A percentile compares a stretch with the other conserved stretches of the same genome.
These are phyloP conservation scores for Telmatochromis sp. DNA, from an alignment of 2,113 vertebrate species.

Conservation along the genomic window DNA sequence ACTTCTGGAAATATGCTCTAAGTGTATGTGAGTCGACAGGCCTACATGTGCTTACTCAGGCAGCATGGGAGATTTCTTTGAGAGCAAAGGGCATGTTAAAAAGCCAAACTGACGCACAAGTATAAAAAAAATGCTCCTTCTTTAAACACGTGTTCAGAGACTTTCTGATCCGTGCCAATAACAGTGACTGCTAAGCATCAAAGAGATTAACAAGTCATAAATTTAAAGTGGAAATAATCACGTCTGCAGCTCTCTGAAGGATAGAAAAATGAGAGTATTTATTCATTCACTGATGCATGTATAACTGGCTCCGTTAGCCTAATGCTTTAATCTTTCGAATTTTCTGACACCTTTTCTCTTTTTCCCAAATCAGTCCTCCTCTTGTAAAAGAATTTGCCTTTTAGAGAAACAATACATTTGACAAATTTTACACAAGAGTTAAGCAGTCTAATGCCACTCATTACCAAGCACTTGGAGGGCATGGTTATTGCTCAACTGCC, in stretches of 20 bases:
- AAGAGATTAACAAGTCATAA: constrained; percentile 56
- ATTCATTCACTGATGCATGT: constrained; percentile 9
- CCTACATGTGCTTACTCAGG: constrained; percentile 15
- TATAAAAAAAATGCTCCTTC: neutral
- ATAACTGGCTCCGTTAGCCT: constrained; percentile 4
- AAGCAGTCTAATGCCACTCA: constrained; percentile 8
- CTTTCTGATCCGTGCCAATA: constrained; percentile 2
- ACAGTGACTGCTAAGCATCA: constrained; percentile 48
- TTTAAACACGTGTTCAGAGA: constrained; percentile 39
- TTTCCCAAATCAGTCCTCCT: neutral
- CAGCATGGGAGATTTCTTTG: constrained; percentile 14
- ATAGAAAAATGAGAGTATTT: constrained; percentile 10
- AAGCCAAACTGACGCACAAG: constrained; percentile 7
- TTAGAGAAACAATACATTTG: neutral
- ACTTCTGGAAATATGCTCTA: constrained; percentile 44
- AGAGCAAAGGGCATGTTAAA: constrained; percentile 15
- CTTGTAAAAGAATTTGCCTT: neutral
- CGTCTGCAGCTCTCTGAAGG: constrained; percentile 1
- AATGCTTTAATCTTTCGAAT: neutral
- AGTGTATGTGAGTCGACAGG: neutral
- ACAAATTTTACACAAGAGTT: neutral
- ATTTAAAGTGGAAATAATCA: constrained; percentile 58
- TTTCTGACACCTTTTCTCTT: neutral
- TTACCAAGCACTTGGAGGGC: constrained; percentile 8
- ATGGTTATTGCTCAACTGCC: constrained; percentile 8